phyloP scores from a whole-genome alignment of 2,888 invertebrate species.

The Disparrhopalites patrizii region DNA sequence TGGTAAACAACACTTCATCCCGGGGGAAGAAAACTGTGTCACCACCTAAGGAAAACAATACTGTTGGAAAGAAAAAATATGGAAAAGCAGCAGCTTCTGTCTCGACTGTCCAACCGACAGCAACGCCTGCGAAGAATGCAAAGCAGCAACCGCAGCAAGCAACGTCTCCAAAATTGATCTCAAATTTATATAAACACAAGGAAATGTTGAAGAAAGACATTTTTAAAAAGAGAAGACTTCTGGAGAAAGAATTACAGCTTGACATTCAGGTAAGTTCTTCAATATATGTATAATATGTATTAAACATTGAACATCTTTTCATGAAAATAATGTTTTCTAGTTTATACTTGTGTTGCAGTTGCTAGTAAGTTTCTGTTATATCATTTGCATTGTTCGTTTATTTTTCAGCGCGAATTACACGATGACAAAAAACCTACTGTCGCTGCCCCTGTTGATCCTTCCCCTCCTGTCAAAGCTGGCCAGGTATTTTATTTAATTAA shows the following conservation, averaged over 20 bases:
- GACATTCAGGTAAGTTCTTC: constrained; percentile 73
- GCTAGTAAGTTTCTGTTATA: too few relatives aligned
- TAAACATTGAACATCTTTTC: background rate
- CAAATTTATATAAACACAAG: constrained; percentile 72
- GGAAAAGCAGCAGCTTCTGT: too few relatives aligned
- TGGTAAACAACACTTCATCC: background rate
- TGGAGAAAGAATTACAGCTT: constrained; percentile 83
- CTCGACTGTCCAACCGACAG: too few relatives aligned
- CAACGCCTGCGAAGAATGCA: too few relatives aligned
- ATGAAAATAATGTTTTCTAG: background rate
- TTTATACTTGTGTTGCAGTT: too few relatives aligned
- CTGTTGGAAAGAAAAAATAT: too few relatives aligned
- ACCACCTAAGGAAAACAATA: background rate
- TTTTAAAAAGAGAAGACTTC: constrained; percentile 77
- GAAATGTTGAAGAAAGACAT: constrained; percentile 91
- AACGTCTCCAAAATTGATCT: constrained; percentile 24
- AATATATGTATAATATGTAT: background rate
- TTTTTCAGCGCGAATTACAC: constrained; percentile 9
- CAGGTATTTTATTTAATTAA: background rate
- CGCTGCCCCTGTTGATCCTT: background rate
- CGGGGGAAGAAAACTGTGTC: background rate
- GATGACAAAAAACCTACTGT: background rate
- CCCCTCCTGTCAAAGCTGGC: constrained; percentile 1
- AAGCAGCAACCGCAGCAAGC: too few relatives aligned
- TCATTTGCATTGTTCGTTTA: too few relatives aligned